Evolutionary conservation across 2,797 vertebrate genomes (phyloP), one percentile per base, ranked within the genome.

Genomic region (Distichodus sexfasciatus): DNA sequence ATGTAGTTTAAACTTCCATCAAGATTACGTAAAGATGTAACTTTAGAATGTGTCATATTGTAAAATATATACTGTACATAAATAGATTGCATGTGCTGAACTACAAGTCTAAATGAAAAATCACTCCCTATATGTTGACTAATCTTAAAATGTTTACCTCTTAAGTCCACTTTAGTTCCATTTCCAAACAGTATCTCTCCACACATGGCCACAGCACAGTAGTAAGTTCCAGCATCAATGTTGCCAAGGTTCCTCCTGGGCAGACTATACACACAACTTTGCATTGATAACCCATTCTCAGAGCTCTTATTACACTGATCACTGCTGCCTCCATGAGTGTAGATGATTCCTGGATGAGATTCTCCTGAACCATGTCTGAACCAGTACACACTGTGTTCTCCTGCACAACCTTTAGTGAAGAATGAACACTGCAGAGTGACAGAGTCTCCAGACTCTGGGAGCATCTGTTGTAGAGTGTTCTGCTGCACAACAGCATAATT

Each of bases 341-440:
- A 67, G 53, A 69, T 60, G 10, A 48, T 50, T 74, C 67, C 67
- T 69, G 67, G 33, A 75, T 28, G 58, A 66, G 58, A 68, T 67
- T 75, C 68, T 69, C 12, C 64, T 48, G 53, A 74, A 50, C 53
- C 59, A 17, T 65, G 60, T 55, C 41, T 68, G 60, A 75, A 72
- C 76, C 76, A 78, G 63, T 72, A 69, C 38, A 78, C 64, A 71
- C 11, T 63, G 54, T 74, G 58, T 28, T 60, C 66, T 63, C 62
- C 69, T 66, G 43, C 63, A 47, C 70, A 62, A 60, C 24, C 68
- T 58, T 62, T 24, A 26, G 24, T 19, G 12, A 47, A 29, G n/a
- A 76, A 35, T 73, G 55, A 24, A 41, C 76, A 78, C 6, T 72
- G 64, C 26, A 78, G 64, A 31, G 17, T 58, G 64, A 57, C 69